Evolutionary conservation across 2,113 vertebrate genomes (phyloP).

Genomic region (Sinosuthora webbiana): DNA sequence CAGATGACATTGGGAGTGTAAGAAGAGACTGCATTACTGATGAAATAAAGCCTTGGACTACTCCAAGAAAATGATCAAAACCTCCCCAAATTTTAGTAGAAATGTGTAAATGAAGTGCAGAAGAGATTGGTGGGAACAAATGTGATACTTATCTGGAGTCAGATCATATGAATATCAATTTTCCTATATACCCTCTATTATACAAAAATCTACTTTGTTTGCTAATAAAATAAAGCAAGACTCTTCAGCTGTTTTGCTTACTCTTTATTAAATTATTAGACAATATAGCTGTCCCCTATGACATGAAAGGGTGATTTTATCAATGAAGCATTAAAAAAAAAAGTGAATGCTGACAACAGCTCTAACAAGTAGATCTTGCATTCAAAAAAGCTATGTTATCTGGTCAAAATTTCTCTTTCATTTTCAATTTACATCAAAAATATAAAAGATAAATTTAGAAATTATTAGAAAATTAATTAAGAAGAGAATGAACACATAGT

Average conservation of each 20-base stretch:
- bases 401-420: background rate
- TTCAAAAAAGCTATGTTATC: background rate
- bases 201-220: background rate
- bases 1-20: constrained; percentile 1
- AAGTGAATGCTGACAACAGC: background rate
- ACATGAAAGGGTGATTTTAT: background rate
- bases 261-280: background rate
- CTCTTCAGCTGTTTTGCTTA: background rate
- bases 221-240: background rate
- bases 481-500: background rate
- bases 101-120: background rate
- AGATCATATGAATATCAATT: background rate
- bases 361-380: background rate
- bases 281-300: background rate
- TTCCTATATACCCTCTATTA: background rate
- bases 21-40: background rate
- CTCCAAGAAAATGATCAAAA: background rate
- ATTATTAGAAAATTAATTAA: background rate
- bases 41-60: constrained; percentile 5
- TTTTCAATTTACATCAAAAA: background rate
- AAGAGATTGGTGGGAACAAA: background rate
- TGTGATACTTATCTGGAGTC: background rate
- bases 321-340: background rate
- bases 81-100: background rate
- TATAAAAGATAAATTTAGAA: background rate